Percentiles rank a stretch among this genome's conserved stretches.
phyloP scores from a whole-genome alignment of 2,888 invertebrate genomes.

The Lochmaea capreae region DNA sequence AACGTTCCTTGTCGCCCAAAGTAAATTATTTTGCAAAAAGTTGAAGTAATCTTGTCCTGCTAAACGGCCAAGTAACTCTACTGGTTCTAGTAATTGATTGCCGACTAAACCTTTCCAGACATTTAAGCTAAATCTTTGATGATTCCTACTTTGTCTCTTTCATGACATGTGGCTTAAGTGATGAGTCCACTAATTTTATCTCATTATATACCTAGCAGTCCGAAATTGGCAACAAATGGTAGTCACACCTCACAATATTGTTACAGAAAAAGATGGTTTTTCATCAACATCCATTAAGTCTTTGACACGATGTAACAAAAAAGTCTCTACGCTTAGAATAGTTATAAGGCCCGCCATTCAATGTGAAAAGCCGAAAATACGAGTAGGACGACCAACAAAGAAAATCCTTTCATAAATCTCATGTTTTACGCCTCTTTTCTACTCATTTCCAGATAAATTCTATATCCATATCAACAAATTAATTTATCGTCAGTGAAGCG shows the following conservation, averaged over 20 bases:
- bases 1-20: too few relatives aligned
- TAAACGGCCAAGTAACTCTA: too few relatives aligned
- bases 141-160: too few relatives aligned
- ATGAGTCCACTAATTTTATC: too few relatives aligned
- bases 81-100: too few relatives aligned
- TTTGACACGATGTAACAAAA: constrained; percentile 20
- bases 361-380: constrained; percentile 26
- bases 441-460: constrained; percentile 29
- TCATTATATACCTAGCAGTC: too few relatives aligned
- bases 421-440: constrained; percentile 31
- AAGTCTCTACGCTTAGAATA: constrained; percentile 6
- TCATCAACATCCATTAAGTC: constrained; percentile 27
- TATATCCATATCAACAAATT: constrained; percentile 34
- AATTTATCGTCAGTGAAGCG: constrained; percentile 24
- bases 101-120: too few relatives aligned
- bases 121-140: too few relatives aligned
- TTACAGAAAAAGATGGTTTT: background rate
- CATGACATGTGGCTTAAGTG: too few relatives aligned
- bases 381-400: constrained; percentile 22
- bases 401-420: constrained; percentile 37
- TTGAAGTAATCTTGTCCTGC: too few relatives aligned
- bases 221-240: too few relatives aligned
- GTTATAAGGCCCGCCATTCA: constrained; percentile 20
- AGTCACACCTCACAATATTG: background rate
- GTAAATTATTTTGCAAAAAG: too few relatives aligned